Evolutionary conservation across 2,113 vertebrate species (phyloP), one percentile per base, ranked within the genome.

Genomic region (Cardinalis cardinalis): DNA sequence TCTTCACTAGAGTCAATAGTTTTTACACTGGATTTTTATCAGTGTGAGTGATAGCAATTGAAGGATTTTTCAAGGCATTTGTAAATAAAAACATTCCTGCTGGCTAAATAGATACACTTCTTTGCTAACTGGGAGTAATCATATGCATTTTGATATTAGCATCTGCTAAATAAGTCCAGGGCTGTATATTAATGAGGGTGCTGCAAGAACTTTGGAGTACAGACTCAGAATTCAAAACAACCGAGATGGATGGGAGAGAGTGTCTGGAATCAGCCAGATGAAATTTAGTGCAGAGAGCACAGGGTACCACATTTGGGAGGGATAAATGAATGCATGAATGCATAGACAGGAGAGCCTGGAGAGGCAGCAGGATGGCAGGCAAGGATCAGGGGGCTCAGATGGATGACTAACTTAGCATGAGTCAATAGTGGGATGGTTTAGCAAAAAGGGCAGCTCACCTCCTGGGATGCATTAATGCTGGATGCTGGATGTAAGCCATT

Each of bases 361-460:
- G 87, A 90, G 87, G 78, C 71, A 73, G 78, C 2, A 14, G 82
- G 84, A 83, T 85, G 78, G 89, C 88, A 93, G 91, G 68, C 53
- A 52, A 76, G 91, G 89, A 93, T 94, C 89, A 64, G 79, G 78
- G 90, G 58, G 81, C 78, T 95, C 89, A 94, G 94, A 95, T 28
- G 70, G 94, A 95, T 94, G 94, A 87, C 87, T 96, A 87, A 87
- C 93, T 94, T 96, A 93, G 92, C 91, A 90, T 87, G 94, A 94
- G 94, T 95, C 94, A 91, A 92, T 95, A 95, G 91, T 89, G 51
- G 53, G 91, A 93, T 93, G 91, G 89, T 91, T 95, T 92, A 92
- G 91, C 89, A 92, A 87, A 96, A 95, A 96, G 95, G 93, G 95
- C 94, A 95, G 91, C 81, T 89, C 87, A 82, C 87, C 94, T 93